Conservation (phyloP, 2,113 vertebrate species). For the Pteronura brasiliensis region DNA sequence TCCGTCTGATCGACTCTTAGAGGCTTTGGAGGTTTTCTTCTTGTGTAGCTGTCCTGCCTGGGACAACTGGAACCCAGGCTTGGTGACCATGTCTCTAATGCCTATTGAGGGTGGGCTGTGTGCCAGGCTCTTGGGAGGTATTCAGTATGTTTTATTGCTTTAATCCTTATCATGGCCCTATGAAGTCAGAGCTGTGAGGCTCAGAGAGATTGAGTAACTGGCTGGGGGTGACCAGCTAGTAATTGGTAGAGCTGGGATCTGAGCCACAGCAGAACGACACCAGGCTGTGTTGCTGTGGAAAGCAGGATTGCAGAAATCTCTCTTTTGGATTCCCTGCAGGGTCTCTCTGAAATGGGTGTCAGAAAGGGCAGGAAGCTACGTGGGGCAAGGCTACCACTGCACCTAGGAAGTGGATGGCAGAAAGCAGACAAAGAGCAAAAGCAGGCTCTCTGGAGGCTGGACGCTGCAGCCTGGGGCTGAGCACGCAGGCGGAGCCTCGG, state of each 20-base stretch:
- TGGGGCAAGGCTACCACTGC: background rate
- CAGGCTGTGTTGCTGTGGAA: background rate
- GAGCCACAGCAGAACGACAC: background rate
- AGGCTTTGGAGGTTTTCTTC: background rate
- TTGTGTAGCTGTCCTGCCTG: background rate
- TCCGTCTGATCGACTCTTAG: background rate
- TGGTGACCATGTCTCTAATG: background rate
- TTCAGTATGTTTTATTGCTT: background rate
- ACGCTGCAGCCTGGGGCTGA: slow-evolving; percentile 26
- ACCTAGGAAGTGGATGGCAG: slow-evolving; percentile 14
- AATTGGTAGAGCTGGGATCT: background rate
- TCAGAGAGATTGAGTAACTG: background rate
- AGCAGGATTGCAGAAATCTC: background rate
- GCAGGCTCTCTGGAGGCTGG: background rate
- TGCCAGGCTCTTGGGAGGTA: background rate
- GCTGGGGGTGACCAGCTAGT: background rate
- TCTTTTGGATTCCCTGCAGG: background rate
- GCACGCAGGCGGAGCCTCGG: slow-evolving; percentile 14
- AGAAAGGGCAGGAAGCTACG: background rate
- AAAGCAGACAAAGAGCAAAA: background rate
- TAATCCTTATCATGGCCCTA: background rate
- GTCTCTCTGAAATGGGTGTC: background rate
- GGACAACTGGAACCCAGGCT: background rate
- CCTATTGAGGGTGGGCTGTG: background rate
- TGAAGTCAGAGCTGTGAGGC: background rate